Evolutionary conservation across 2,888 invertebrate genomes (phyloP).

Genomic region (Eupithecia subfuscata): DNA sequence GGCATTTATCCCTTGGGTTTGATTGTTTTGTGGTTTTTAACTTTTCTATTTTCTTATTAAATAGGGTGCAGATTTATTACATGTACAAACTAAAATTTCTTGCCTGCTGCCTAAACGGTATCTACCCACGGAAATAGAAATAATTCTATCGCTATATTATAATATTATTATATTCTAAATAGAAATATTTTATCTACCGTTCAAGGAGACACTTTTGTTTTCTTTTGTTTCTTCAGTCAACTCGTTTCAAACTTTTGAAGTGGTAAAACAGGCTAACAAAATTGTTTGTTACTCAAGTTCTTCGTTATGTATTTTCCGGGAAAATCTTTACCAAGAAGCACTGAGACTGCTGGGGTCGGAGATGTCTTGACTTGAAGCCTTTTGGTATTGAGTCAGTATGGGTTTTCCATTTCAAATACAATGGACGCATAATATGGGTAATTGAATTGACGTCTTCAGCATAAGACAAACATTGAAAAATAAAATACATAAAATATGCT

Average conservation of each 20-base stretch:
- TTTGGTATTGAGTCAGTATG: conserved; percentile 13
- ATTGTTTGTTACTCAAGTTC: background rate
- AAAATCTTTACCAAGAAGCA: background rate
- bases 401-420: conserved; percentile 29
- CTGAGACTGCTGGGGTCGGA: conserved; percentile 15
- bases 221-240: background rate
- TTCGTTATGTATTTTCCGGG: background rate
- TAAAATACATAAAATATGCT: background rate
- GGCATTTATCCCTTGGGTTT: background rate
- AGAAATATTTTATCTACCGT: too few species aligned
- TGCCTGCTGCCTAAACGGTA: background rate
- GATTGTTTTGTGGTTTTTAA: background rate
- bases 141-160: too few species aligned
- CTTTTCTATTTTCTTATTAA: background rate
- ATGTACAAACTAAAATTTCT: background rate
- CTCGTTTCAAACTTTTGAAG: background rate
- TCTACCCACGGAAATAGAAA: too few species aligned
- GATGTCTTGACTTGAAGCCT: conserved; percentile 1
- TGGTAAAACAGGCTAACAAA: background rate
- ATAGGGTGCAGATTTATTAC: background rate
- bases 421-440: conserved; percentile 15
- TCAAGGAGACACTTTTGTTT: background rate
- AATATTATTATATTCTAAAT: too few species aligned
- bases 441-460: conserved; percentile 13
- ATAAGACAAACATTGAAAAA: background rate